A percentile compares a stretch with the other conserved stretches of the same genome.
Evolutionary conservation across 2,888 invertebrate species (phyloP).

Genomic region (Imbricaverruca yamaguchii): DNA sequence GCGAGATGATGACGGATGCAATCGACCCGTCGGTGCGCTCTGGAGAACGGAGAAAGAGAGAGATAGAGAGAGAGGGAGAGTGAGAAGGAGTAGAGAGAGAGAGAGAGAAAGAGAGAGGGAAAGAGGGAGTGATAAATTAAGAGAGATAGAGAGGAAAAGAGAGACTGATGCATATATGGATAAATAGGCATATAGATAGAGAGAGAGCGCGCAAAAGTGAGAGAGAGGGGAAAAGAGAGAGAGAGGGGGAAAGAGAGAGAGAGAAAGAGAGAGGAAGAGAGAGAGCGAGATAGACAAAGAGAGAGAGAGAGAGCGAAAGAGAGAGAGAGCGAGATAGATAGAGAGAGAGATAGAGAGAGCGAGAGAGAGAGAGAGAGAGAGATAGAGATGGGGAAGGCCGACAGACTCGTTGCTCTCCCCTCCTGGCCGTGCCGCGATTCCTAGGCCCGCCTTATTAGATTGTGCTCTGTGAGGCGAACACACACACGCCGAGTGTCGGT

Average conservation of each 20-base stretch:
- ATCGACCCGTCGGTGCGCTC: background rate
- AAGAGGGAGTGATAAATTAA: background rate
- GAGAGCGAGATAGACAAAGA: too few species aligned
- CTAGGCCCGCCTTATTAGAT: background rate
- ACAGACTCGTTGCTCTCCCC: too few species aligned
- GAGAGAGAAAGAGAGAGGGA: slow-evolving; percentile 21
- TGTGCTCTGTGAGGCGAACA: background rate
- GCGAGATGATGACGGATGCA: background rate
- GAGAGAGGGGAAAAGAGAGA: background rate
- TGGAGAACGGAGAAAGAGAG: background rate
- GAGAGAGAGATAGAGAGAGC: too few species aligned
- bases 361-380: too few species aligned
- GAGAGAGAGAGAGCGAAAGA: too few species aligned
- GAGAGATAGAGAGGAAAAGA: background rate
- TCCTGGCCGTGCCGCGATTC: too few species aligned
- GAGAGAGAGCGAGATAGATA: too few species aligned
- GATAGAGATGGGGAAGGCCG: too few species aligned
- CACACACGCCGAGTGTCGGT: background rate
- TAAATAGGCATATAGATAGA: too few species aligned
- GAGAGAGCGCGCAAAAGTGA: background rate
- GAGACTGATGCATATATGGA: too few species aligned
- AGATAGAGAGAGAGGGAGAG: background rate
- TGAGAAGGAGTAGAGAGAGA: slow-evolving; percentile 10
- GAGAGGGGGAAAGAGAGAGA: too few species aligned
- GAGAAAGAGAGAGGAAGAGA: background rate